Base-by-base conservation (phyloP, 2,888 invertebrate genomes). In the Dynastes grantii region DNA sequence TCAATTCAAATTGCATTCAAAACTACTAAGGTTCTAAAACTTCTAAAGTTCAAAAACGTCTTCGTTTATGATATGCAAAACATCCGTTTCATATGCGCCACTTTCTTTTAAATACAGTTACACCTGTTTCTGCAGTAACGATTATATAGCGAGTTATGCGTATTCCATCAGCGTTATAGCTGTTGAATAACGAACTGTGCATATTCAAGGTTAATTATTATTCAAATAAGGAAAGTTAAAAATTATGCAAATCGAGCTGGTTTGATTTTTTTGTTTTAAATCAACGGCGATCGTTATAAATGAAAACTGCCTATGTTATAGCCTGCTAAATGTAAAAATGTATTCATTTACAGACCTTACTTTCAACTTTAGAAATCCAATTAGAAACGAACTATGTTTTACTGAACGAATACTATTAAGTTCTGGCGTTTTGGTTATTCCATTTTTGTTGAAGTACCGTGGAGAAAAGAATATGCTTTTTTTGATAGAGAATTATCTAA, bases 191-290 rank as follows among this genome's bases (percentile, higher is more conserved):
- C 29, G 13, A 63, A 63, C 51, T 68, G 22, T 68, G 29, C 68
- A 51, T 68, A 49, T 29, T 29, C 68, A 68, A 68, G 68, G 68
- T 68, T 68, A 68, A 27, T 51, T 27, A 27, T 51, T 27, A 51
- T 22, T 29, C 27, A 27, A 68, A 68, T 51, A 68, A 51, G 51
- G 68, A 68, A 68, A 68, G 68, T 68, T 68, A 68, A 68, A 22
- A 68, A 51, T 29, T 68, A 68, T 68, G 68, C 51, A 29, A 51
- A 68, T 68, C 49, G 6, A 49, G 45, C 22, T 67, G 11, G 40
- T 64, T 64, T 32, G 13, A 29, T 40, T 64, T 40, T 64, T 64
- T 45, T 45, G 45, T 45, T 45, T 45, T n/a, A 22, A 16, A 55
- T 63, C 29, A 29, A 32, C 13, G 63, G 22, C 22, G 29, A 61